phyloP scores from a whole-genome alignment of 2,113 vertebrate species.

The Prunella fulvescens region DNA sequence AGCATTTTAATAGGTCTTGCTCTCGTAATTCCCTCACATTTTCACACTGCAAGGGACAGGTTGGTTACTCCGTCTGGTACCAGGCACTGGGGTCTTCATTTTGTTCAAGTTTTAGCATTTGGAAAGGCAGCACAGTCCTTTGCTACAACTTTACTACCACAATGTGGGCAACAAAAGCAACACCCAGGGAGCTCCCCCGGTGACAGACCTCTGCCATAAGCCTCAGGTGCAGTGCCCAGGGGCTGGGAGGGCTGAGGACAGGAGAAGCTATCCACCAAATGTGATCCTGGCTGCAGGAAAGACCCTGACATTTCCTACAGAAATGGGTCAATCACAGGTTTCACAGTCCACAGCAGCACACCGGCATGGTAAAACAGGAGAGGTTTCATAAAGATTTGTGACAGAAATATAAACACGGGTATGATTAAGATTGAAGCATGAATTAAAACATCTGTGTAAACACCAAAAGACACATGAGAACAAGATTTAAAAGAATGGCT shows the following conservation, averaged over 20 bases:
- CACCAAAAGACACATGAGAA: background rate
- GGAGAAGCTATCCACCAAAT: background rate
- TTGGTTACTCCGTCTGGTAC: background rate
- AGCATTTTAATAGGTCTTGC: background rate
- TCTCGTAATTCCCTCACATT: background rate
- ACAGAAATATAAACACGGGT: background rate
- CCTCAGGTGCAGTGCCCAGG: background rate
- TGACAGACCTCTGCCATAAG: background rate
- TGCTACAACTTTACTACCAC: background rate
- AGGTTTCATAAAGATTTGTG: background rate
- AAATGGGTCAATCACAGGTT: background rate
- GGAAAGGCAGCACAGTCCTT: background rate
- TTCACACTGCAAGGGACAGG: background rate
- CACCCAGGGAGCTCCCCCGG: background rate
- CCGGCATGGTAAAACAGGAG: background rate
- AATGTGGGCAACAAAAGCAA: background rate
- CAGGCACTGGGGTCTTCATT: background rate
- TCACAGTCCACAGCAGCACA: background rate
- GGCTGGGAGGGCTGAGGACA: background rate
- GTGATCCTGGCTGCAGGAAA: background rate
- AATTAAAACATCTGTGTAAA: background rate
- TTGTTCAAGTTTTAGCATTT: background rate
- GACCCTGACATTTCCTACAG: background rate
- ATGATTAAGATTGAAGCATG: background rate
- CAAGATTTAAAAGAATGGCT: background rate